Percentiles rank a stretch among this genome's conserved stretches.
phyloP scores from a whole-genome alignment of 1,140 invertebrate genomes.

The Samia ricini region DNA sequence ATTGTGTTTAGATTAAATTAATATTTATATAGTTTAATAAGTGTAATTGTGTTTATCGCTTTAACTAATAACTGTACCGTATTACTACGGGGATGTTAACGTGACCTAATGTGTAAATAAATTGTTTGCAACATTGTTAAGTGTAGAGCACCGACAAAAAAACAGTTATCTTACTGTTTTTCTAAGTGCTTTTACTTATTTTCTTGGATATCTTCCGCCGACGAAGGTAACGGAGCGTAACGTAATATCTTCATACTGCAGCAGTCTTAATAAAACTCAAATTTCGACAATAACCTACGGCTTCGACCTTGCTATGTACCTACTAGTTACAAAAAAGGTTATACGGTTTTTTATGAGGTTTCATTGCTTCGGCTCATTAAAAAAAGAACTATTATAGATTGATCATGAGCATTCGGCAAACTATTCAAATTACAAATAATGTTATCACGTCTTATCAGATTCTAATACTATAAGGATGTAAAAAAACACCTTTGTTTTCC shows the following conservation, averaged over 20 bases:
- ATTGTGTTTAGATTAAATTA: slow-evolving; percentile 30
- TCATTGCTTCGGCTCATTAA: not conserved
- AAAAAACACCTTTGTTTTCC: too few species aligned
- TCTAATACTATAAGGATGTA: not conserved
- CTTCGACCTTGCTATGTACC: not conserved
- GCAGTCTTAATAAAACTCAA: slow-evolving; percentile 31
- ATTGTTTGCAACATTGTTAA: slow-evolving; percentile 5
- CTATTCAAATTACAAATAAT: not conserved
- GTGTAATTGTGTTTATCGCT: slow-evolving; percentile 7
- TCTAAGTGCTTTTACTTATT: slow-evolving; percentile 47
- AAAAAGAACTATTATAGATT: not conserved
- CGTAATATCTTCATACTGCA: slow-evolving; percentile 15
- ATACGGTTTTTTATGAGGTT: not conserved
- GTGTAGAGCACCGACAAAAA: slow-evolving; percentile 13
- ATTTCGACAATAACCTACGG: slow-evolving; percentile 11
- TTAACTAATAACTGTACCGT: not conserved
- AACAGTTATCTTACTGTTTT: slow-evolving; percentile 28
- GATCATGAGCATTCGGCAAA: not conserved
- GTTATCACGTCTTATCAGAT: not conserved
- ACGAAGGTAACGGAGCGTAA: slow-evolving; percentile 51
- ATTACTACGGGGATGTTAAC: slow-evolving; percentile 5
- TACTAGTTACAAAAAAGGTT: not conserved
- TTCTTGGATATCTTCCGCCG: slow-evolving; percentile 47
- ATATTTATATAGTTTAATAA: slow-evolving; percentile 22
- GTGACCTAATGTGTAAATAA: slow-evolving; percentile 16